Conservation (phyloP, 2,797 vertebrate genomes). For the Eptatretus atami region DNA sequence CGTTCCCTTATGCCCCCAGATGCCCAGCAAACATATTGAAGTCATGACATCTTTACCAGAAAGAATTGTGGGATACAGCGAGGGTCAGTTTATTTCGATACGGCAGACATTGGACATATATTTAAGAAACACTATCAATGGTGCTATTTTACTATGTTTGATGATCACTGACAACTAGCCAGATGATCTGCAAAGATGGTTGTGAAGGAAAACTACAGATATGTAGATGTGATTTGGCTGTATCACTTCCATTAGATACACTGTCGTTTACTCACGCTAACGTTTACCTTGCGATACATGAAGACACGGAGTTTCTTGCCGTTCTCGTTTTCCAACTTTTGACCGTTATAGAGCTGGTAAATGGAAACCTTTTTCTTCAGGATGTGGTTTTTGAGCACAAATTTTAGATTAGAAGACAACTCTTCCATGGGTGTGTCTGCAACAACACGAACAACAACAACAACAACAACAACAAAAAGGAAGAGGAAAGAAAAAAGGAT, state of each 20-base stretch:
- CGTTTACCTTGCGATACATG: conserved; percentile 58
- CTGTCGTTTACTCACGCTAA: too few relatives aligned
- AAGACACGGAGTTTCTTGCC: conserved; percentile 64
- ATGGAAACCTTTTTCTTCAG: conserved; percentile 49
- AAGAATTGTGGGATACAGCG: too few relatives aligned
- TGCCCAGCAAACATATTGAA: too few relatives aligned
- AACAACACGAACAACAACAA: not conserved
- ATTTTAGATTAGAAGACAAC: conserved; percentile 14
- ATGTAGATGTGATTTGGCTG: not conserved
- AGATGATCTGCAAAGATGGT: too few relatives aligned
- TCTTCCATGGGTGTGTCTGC: conserved; percentile 3
- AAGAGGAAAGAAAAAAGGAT: not conserved
- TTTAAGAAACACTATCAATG: too few relatives aligned
- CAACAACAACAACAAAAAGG: not conserved
- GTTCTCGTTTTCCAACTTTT: conserved; percentile 46
- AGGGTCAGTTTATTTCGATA: too few relatives aligned
- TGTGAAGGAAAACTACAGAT: too few relatives aligned
- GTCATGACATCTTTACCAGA: too few relatives aligned
- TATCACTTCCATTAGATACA: conserved; percentile 13
- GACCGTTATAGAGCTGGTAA: conserved; percentile 57
- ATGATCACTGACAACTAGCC: too few relatives aligned
- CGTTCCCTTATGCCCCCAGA: too few relatives aligned
- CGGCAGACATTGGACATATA: too few relatives aligned
- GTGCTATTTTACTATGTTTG: too few relatives aligned
- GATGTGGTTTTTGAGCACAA: conserved; percentile 63